Base-by-base conservation (phyloP, 2,113 vertebrate genomes). In the Amblyornis subalaris region DNA sequence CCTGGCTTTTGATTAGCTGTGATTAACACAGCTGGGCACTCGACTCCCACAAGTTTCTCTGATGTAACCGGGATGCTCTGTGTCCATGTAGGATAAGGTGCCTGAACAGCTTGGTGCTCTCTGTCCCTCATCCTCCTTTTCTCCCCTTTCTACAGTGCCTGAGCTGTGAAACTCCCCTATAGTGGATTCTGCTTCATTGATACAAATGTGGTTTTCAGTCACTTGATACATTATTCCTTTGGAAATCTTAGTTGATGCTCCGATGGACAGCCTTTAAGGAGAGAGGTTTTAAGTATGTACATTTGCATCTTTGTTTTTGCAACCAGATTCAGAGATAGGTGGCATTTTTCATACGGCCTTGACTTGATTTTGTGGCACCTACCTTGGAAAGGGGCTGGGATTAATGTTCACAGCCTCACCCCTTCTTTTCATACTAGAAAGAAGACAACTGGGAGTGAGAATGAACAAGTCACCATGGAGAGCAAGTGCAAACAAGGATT, bases 111-210 rank as follows among this genome's bases (percentile, higher is more conserved):
- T 19, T 33, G 28, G 36, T 51, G 29, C 40, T 73, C n/a, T 65
- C 22, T 58, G 38, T 38, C 48, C 45, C 20, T 80, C 22, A 26
- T 48, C 67, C 2, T 7, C 14, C 36, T 48, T 36, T n/a, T 35
- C 10, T 18, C 24, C 20, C 0, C 1, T 5, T 1, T 35, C 33
- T 44, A 13, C 17, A 35, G 45, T 51, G 26, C 45, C 16, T 0
- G 1, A 81, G 45, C 74, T 66, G 65, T 57, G 55, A 51, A 42
- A 40, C 22, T 74, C 15, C 28, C 12, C 26, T 35, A 0, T 15
- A 12, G 5, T 36, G 44, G 51, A 15, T n/a, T 75, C 51, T 57
- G 9, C 31, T 26, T 72, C 31, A 7, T 33, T 70, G 48, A 11
- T 54, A 19, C 2, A 13, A 47, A 38, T 12, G 20, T 40, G 31